Percentiles rank a stretch among this genome's conserved stretches.
Evolutionary conservation across 2,113 vertebrate species (phyloP).

Genomic region (Channa maculata): DNA sequence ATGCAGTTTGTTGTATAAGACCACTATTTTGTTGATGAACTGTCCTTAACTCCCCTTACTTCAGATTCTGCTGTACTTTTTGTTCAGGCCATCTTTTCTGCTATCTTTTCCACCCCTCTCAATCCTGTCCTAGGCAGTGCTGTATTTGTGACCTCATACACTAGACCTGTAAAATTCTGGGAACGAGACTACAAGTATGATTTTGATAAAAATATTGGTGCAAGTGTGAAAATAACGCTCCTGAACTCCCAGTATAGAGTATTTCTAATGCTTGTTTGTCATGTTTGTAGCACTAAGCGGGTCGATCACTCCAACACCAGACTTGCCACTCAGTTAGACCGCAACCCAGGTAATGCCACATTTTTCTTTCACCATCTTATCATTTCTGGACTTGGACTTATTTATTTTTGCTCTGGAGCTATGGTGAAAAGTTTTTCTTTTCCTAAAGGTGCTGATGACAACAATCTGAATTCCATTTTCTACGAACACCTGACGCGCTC

Average conservation of each 20-base stretch:
- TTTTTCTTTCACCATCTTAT: not conserved
- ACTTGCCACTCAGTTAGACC: constrained; percentile 90
- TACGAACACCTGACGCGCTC: constrained; percentile 93
- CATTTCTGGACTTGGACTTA: not conserved
- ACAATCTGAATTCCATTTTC: constrained; percentile 94
- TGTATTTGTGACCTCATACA: constrained; percentile 92
- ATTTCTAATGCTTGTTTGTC: constrained; percentile 24
- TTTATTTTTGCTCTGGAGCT: not conserved
- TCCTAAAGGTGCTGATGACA: constrained; percentile 89
- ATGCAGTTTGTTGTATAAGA: too few relatives aligned
- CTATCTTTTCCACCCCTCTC: constrained; percentile 90
- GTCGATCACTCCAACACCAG: constrained; percentile 94
- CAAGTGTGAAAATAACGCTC: not conserved
- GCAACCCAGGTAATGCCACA: constrained; percentile 86
- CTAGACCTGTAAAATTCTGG: constrained; percentile 92
- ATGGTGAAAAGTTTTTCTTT: not conserved
- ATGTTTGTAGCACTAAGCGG: constrained; percentile 87
- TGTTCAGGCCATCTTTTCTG: constrained; percentile 90
- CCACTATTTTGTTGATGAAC: not conserved
- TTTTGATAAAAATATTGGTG: not conserved
- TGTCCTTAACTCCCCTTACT: constrained; percentile 68
- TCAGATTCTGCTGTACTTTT: constrained; percentile 93
- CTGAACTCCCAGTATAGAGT: not conserved
- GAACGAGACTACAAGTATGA: constrained; percentile 93
- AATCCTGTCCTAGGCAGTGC: constrained; percentile 92